phyloP scores from a whole-genome alignment of 2,113 vertebrate species.

The Ochotona princeps region DNA sequence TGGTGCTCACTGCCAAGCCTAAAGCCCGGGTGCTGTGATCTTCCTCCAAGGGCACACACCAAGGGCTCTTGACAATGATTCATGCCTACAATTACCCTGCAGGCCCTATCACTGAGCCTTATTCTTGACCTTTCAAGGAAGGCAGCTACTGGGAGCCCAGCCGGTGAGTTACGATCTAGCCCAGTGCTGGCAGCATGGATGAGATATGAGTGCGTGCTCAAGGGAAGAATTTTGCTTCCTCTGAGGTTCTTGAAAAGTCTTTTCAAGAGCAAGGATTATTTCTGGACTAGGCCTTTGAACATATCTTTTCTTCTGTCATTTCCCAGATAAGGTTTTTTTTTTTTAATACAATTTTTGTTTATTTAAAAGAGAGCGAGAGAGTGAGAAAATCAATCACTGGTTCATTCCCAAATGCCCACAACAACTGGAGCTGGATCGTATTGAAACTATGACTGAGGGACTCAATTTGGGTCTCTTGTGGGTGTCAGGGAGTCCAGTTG shows the following conservation, averaged over 20 bases:
- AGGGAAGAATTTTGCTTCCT: neutral
- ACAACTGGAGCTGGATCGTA: too few relatives aligned
- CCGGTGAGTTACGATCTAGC: constrained; percentile 69
- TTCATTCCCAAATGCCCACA: too few relatives aligned
- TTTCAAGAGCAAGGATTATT: neutral
- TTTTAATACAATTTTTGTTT: too few relatives aligned
- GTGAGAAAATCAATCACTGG: too few relatives aligned
- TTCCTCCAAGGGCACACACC: constrained; percentile 35
- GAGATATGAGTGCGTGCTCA: neutral
- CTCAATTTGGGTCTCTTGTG: too few relatives aligned
- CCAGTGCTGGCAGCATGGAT: neutral
- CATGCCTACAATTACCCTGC: constrained; percentile 73
- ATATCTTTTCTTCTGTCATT: neutral
- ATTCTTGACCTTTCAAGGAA: constrained; percentile 52
- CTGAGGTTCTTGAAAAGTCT: neutral
- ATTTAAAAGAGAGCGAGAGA: too few relatives aligned
- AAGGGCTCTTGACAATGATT: constrained; percentile 71
- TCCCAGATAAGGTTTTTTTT: neutral
- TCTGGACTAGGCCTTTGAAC: neutral
- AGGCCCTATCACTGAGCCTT: constrained; percentile 71
- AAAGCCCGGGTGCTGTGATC: neutral
- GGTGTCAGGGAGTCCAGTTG: too few relatives aligned
- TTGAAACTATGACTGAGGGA: too few relatives aligned
- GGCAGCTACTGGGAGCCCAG: constrained; percentile 64
- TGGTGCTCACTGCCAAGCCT: neutral